Conservation (phyloP, 2,797 vertebrate genomes). For the Rhinogobio ventralis region DNA sequence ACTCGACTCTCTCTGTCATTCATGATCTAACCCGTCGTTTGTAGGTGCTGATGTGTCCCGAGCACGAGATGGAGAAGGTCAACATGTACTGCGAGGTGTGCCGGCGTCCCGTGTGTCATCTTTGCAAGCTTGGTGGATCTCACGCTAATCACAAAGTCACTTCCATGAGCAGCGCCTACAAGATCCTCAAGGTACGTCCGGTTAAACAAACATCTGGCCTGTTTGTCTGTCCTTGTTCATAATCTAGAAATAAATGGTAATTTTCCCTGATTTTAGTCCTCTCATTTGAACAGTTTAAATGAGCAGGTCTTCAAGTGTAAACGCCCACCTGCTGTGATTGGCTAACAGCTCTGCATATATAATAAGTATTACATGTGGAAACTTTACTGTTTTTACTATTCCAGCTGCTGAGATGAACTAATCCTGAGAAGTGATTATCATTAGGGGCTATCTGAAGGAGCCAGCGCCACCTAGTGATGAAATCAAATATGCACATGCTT, state of each 20-base stretch:
- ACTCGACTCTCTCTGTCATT: neutral
- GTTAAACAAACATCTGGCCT: neutral
- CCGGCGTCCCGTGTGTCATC: conserved; percentile 92
- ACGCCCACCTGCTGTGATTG: neutral
- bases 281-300: no score
- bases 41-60: conserved; percentile 97
- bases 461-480: no score
- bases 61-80: conserved; percentile 97
- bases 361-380: no score
- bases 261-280: no score
- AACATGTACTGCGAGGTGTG: conserved; percentile 99
- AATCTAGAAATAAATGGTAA: no score
- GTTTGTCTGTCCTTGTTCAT: neutral
- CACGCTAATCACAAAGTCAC: conserved; percentile 96
- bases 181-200: conserved; percentile 92
- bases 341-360: neutral
- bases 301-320: neutral
- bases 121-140: conserved; percentile 92
- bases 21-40: neutral
- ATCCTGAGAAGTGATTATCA: neutral
- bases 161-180: conserved; percentile 95
- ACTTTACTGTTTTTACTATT: neutral
- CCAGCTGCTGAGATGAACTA: neutral
- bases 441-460: no score
- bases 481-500: no score